These are phyloP conservation scores for Tamias sibiricus DNA, from an alignment of 2,113 vertebrate species.

Conservation along the genomic window DNA sequence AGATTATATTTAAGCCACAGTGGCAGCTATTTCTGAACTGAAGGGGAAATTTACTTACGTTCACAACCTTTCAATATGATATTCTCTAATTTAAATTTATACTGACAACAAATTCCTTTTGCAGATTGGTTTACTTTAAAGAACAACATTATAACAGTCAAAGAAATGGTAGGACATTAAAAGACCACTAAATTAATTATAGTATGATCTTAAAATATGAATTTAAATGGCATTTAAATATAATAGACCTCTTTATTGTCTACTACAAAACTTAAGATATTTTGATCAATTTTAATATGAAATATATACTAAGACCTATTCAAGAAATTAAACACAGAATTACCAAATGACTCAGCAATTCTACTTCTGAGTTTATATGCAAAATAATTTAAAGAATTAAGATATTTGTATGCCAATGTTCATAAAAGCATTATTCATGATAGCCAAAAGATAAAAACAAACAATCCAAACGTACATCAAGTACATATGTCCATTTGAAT, in stretches of 20 bases:
- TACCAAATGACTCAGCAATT: constrained; percentile 18
- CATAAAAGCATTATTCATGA: not conserved
- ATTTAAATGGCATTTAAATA: constrained; percentile 42
- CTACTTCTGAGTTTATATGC: not conserved
- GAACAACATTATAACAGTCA: constrained; percentile 28
- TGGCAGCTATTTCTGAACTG: constrained; percentile 68
- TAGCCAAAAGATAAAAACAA: constrained; percentile 44
- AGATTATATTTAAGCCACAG: constrained; percentile 77
- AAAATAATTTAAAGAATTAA: constrained; percentile 52
- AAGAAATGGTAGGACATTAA: constrained; percentile 22
- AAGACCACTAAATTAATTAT: constrained; percentile 48
- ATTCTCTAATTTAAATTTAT: constrained; percentile 78
- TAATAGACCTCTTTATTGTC: not conserved
- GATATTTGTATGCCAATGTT: constrained; percentile 6
- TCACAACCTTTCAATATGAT: constrained; percentile 78
- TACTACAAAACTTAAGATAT: constrained; percentile 16
- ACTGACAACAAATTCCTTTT: constrained; percentile 76
- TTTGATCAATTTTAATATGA: constrained; percentile 50
- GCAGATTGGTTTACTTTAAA: constrained; percentile 53
- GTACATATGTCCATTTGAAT: constrained; percentile 17
- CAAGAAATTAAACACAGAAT: constrained; percentile 60
- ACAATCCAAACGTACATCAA: constrained; percentile 29
- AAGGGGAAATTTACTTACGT: constrained; percentile 20
- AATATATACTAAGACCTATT: constrained; percentile 12
- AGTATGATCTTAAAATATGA: constrained; percentile 44